Evolutionary conservation across 2,797 vertebrate species (phyloP), one percentile per base, ranked within the genome.

Genomic region (Myotis vivesi): DNA sequence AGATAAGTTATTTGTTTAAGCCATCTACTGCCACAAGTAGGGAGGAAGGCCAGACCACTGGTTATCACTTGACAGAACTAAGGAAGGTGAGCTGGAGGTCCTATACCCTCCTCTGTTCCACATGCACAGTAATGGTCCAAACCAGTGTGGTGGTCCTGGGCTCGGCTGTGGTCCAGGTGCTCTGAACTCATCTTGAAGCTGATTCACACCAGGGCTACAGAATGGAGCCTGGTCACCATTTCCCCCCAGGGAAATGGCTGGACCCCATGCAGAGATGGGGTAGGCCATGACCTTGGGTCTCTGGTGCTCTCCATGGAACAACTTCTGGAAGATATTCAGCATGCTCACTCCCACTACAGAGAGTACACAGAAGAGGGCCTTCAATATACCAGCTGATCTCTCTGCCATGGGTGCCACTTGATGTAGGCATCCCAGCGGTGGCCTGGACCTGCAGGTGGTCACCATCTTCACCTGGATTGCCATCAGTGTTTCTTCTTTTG

Each of bases 201-300:
- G 0, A 5, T 99, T 99, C 80, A 95, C 0, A 0, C 98, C 98
- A 1, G 98, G 0, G 77, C 99, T 99, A 98, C 99, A 99, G 98
- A 99, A 99, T 16, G 99, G 97, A 16, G 23, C 53, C 84, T 98
- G 98, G 94, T 96, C 98, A 28, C 99, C 99, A 8, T 99, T 99
- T 69, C 98, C 99, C 98, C 99, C 99, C 98, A 99, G 9, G 99
- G 99, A 88, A 99, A 99, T 90, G 98, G 98, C 99, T 99, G 97
- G 55, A 98, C 97, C 99, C 97, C 97, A 99, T 98, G 92, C 98
- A 98, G 79, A 99, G 98, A 79, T 99, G 98, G 1, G 75, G 0
- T 99, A 99, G 0, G 99, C 89, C 46, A 98, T 5, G 49, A 99
- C 99, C 96, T 99, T 98, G 0, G 98, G 98, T 1, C 97, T 95